Base-by-base conservation (phyloP, 2,113 vertebrate genomes). In the Phrynosoma platyrhinos region DNA sequence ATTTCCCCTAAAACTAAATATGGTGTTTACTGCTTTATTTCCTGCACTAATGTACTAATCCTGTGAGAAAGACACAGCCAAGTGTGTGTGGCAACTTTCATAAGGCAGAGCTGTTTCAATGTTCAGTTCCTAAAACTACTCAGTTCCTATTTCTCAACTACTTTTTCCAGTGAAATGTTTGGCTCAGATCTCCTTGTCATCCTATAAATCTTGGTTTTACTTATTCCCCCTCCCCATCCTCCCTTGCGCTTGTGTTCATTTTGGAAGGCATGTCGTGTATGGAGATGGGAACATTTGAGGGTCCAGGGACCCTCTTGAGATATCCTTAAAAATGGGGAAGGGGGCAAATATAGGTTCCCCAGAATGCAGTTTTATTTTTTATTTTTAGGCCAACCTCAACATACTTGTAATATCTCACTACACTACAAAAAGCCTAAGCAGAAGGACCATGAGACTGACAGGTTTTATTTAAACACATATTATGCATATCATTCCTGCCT, bases 21-120 rank as follows among this genome's bases (percentile, higher is more conserved):
- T 0, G 79, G 79, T 47, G 58, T 87, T 71, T 10, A 8, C 66
- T 55, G 10, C 74, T 25, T 52, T 71, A 81, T 87, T 85, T 53
- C 90, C 88, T 90, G 79, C 47, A 10, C 7, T 16, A 47, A 78
- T 89, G 83, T 92, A 76, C 83, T 87, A 81, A 32, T 71, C n/a
- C 25, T 68, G 55, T 78, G 27, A 40, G 23, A n/a, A 72, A n/a
- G 80, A 64, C 14, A 10, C 25, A 5, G 42, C 42, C 42, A 18
- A 47, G 40, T 77, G 23, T 30, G 40, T 86, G 27, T 68, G 27
- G 68, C 0, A 1, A 71, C 9, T 12, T 58, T n/a, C 18, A 52
- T 30, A 88, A 55, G 1, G 78, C 52, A 27, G 0, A 0, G n/a
- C 30, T 55, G 75, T 27, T 92, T 9, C 12, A 62, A 13, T 14